Evolutionary conservation across 2,113 vertebrate genomes (phyloP).

Genomic region (Nannobrachium achirus): DNA sequence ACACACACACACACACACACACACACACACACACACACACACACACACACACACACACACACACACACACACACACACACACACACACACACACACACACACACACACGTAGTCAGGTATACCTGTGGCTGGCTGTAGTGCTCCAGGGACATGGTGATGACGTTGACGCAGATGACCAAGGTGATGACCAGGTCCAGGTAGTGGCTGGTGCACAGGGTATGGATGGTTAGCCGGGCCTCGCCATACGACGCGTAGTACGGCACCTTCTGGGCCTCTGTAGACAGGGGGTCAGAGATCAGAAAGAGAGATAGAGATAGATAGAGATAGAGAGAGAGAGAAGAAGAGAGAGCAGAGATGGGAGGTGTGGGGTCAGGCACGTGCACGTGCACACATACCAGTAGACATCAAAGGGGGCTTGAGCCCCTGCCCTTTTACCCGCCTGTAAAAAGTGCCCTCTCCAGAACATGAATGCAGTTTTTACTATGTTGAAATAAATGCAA

Average conservation of each 20-base stretch:
- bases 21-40: too few relatives aligned
- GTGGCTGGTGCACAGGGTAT: constrained; percentile 96
- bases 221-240: constrained; percentile 90
- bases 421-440: too few relatives aligned
- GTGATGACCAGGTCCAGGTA: constrained; percentile 99
- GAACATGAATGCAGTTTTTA: too few relatives aligned
- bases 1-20: too few relatives aligned
- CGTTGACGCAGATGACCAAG: constrained; percentile 98
- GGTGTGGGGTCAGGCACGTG: too few relatives aligned
- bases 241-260: constrained; percentile 94
- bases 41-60: too few relatives aligned
- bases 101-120: constrained; percentile 28
- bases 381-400: too few relatives aligned
- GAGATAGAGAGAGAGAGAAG: not conserved
- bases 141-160: constrained; percentile 98
- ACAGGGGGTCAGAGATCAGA: constrained; percentile 3
- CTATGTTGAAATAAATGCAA: too few relatives aligned
- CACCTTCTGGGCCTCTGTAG: constrained; percentile 92
- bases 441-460: too few relatives aligned
- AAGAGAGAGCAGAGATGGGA: not conserved
- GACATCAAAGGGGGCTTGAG: too few relatives aligned
- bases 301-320: not conserved
- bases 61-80: not conserved
- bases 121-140: constrained; percentile 97
- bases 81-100: not conserved